phyloP scores from a whole-genome alignment of 2,797 vertebrate genomes.

The Phyllotis vaccarum region DNA sequence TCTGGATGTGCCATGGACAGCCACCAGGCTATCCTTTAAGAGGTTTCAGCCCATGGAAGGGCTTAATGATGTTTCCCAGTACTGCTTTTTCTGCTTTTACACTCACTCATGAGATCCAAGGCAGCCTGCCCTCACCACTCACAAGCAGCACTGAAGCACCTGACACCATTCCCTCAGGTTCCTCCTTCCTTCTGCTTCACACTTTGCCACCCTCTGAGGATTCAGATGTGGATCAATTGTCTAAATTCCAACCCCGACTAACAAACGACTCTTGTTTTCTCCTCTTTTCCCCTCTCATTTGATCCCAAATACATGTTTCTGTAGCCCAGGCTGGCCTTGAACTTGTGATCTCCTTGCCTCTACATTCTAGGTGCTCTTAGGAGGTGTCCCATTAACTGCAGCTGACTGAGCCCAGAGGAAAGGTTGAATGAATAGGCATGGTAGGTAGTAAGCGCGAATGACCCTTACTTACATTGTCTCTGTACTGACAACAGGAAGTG shows the following conservation, averaged over 20 bases:
- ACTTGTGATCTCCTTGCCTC: neutral
- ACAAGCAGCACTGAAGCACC: neutral
- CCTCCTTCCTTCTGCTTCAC: neutral
- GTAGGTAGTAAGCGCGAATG: rapidly evolving
- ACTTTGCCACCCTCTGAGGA: neutral
- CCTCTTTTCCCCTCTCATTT: too few species aligned
- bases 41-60: too few species aligned
- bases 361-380: neutral
- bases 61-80: neutral
- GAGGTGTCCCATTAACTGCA: neutral
- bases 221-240: neutral
- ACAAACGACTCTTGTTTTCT: neutral
- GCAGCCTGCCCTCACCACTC: neutral
- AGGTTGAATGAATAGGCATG: neutral
- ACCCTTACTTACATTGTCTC: neutral
- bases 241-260: too few species aligned
- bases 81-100: neutral
- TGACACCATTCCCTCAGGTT: neutral
- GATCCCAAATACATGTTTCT: neutral
- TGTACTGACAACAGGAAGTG: neutral
- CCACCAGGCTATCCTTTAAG: neutral
- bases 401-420: neutral
- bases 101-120: neutral
- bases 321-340: neutral
- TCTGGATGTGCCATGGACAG: neutral